Conservation (phyloP, 2,888 invertebrate species). For the Archaeoteleia sp. region DNA sequence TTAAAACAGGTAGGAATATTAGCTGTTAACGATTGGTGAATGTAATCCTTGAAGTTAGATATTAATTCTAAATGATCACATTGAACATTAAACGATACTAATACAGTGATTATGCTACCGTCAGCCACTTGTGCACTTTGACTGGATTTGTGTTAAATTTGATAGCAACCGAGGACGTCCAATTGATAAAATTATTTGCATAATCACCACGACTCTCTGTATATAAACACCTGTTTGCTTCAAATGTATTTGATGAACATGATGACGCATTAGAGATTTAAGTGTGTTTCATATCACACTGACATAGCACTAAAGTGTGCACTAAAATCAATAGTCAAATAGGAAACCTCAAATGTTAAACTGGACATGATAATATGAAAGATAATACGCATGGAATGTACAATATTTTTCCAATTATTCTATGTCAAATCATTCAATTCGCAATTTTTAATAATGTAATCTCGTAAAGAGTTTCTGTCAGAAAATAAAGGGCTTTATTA, state of each 20-base stretch:
- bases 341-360: conserved; percentile 32
- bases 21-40: too few relatives aligned
- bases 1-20: too few relatives aligned
- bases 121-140: conserved; percentile 33
- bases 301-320: conserved; percentile 35
- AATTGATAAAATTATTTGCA: conserved; percentile 48
- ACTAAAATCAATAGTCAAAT: conserved; percentile 46
- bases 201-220: conserved; percentile 39
- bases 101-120: conserved; percentile 31
- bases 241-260: conserved; percentile 42
- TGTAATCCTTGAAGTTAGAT: too few relatives aligned
- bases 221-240: conserved; percentile 44
- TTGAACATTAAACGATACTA: too few relatives aligned
- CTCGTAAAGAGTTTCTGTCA: too few relatives aligned
- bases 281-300: conserved; percentile 37
- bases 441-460: too few relatives aligned
- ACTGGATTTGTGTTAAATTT: conserved; percentile 29
- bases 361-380: too few relatives aligned
- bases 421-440: too few relatives aligned
- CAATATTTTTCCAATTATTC: too few relatives aligned
- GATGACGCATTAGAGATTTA: conserved; percentile 46
- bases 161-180: conserved; percentile 31
- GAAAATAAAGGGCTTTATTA: too few relatives aligned
- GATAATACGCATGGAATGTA: too few relatives aligned
- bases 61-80: too few relatives aligned